Conservation (phyloP, 2,888 invertebrate genomes). For the Rosalia funebris region DNA sequence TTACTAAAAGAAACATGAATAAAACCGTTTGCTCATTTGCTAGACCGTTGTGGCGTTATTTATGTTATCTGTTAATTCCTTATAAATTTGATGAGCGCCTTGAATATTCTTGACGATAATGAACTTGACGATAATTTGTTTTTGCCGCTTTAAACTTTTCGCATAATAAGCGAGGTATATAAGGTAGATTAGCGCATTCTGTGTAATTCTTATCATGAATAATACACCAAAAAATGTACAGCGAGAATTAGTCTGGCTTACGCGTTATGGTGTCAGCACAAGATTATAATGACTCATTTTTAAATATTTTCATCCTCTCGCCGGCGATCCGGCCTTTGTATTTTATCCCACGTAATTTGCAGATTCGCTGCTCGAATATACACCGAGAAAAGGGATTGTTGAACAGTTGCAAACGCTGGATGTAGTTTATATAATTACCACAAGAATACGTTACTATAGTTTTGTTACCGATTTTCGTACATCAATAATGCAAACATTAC, state of each 20-base stretch:
- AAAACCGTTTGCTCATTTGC: too few species aligned
- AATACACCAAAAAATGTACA: slow-evolving; percentile 2
- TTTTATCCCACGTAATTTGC: slow-evolving; percentile 6
- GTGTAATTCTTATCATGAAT: neutral
- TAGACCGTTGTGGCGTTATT: too few species aligned
- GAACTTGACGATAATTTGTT: neutral
- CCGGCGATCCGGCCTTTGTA: too few species aligned
- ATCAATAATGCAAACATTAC: too few species aligned
- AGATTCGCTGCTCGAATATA: too few species aligned
- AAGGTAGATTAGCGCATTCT: slow-evolving; percentile 6
- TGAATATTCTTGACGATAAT: neutral
- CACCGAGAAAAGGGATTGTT: too few species aligned
- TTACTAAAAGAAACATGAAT: too few species aligned
- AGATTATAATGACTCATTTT: slow-evolving; percentile 17
- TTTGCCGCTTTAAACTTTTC: neutral
- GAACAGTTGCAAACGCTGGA: too few species aligned
- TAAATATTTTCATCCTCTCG: slow-evolving; percentile 10
- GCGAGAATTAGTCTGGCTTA: slow-evolving; percentile 2
- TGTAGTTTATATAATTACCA: too few species aligned
- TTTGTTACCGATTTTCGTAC: too few species aligned
- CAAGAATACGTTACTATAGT: too few species aligned
- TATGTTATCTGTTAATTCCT: neutral
- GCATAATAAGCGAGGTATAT: neutral
- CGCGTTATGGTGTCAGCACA: slow-evolving; percentile 4
- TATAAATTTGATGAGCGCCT: neutral